Percentiles rank a stretch among this genome's conserved stretches.
Conservation (phyloP, 2,888 invertebrate genomes). For the Drosophila aldrichi region DNA sequence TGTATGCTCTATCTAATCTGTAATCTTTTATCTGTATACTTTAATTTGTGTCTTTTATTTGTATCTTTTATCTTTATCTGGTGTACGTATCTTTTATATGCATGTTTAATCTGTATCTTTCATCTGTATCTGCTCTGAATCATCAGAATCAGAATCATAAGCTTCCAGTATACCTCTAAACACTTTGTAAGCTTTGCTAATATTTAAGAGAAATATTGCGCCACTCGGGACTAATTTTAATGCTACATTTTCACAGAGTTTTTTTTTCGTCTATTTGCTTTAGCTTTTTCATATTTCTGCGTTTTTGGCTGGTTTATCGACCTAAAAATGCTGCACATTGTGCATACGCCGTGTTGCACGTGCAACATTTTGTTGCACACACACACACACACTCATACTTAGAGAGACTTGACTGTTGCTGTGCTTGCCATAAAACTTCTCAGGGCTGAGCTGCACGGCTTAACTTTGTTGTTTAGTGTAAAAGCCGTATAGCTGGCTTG, state of each 20-base stretch:
- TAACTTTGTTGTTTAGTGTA: conserved; percentile 78
- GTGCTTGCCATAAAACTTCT: conserved; percentile 63
- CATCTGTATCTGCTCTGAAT: neutral
- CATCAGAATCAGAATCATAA: no score
- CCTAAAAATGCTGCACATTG: conserved; percentile 36
- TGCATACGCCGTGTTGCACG: conserved; percentile 66
- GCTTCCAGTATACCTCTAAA: no score
- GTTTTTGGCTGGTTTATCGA: conserved; percentile 37
- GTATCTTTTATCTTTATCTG: no score
- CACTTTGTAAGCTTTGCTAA: neutral
- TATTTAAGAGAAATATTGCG: neutral
- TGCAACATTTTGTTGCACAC: conserved; percentile 56
- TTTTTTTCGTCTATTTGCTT: neutral
- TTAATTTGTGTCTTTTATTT: no score
- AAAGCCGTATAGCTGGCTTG: conserved; percentile 59
- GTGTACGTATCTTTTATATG: no score
- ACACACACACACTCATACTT: neutral
- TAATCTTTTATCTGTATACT: no score
- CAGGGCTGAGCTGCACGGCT: conserved; percentile 44
- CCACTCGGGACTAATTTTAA: neutral
- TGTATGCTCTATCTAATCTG: no score
- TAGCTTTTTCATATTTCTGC: conserved; percentile 20
- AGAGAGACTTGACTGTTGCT: conserved; percentile 21
- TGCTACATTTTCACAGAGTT: neutral
- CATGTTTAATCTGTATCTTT: no score